Percentiles rank a stretch among this genome's conserved stretches.
Evolutionary conservation across 1,140 invertebrate species (phyloP).

Genomic region (Lepidurus packardi): DNA sequence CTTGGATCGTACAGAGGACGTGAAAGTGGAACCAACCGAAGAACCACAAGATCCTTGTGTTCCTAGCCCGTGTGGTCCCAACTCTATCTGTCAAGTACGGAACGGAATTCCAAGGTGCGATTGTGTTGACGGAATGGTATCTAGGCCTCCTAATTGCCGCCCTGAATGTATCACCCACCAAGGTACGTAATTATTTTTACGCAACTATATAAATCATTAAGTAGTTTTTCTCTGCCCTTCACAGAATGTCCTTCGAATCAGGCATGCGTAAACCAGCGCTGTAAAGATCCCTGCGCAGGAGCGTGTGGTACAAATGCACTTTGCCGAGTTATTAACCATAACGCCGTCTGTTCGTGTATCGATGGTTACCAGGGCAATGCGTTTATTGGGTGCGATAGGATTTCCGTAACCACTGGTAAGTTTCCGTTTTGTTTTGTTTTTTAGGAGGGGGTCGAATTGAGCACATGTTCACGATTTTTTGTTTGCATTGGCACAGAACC

Average conservation of each 20-base stretch:
- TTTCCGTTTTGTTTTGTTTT: neutral
- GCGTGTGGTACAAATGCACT: conserved; percentile 69
- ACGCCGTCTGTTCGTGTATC: conserved; percentile 68
- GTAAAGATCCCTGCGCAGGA: conserved; percentile 66
- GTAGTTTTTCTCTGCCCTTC: conserved; percentile 44
- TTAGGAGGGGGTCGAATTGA: neutral
- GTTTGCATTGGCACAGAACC: neutral
- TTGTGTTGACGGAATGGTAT: conserved; percentile 46
- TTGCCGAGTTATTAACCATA: conserved; percentile 71
- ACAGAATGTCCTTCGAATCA: conserved; percentile 66
- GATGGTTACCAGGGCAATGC: conserved; percentile 64
- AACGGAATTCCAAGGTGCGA: conserved; percentile 56
- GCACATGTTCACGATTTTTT: neutral
- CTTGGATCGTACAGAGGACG: neutral
- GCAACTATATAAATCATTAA: conserved; percentile 48
- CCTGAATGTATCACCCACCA: conserved; percentile 24
- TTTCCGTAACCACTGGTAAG: conserved; percentile 44
- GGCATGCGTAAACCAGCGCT: conserved; percentile 66
- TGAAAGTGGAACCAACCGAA: neutral
- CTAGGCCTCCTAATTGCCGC: conserved; percentile 55
- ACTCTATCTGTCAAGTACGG: conserved; percentile 62
- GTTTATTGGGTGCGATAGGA: conserved; percentile 56
- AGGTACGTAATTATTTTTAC: neutral
- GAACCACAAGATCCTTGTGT: conserved; percentile 27
- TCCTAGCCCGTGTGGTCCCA: conserved; percentile 52